These are phyloP conservation scores for Nomada fabriciana DNA, from an alignment of 2,888 invertebrate species.

Conservation along the genomic window DNA sequence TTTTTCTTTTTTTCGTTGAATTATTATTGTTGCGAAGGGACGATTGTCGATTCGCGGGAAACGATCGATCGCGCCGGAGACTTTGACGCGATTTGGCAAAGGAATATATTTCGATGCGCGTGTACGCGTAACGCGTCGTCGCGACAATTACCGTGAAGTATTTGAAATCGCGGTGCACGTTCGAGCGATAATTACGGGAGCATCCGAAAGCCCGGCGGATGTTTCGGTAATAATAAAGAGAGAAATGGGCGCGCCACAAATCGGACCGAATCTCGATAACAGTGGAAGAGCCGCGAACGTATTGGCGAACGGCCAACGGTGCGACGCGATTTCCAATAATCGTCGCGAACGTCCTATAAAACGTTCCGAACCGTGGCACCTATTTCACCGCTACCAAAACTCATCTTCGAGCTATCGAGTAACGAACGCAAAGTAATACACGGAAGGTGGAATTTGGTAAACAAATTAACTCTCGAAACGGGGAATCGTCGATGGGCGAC, in stretches of 20 bases:
- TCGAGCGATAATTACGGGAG: not conserved
- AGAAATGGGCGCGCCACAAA: not conserved
- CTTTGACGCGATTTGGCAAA: not conserved
- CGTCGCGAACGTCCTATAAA: not conserved
- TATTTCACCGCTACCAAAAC: not conserved
- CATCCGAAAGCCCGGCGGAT: not conserved
- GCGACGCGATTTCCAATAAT: conserved; percentile 30
- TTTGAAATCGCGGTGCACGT: not conserved
- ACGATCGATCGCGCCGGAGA: conserved; percentile 4
- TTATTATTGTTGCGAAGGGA: not conserved
- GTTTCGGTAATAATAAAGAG: conserved; percentile 1
- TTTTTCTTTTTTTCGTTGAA: not conserved
- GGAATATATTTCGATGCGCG: not conserved
- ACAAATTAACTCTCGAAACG: not conserved
- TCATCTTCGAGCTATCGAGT: too few species aligned
- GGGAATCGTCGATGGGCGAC: not conserved
- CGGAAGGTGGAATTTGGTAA: not conserved
- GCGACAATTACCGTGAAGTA: not conserved
- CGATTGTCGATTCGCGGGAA: conserved; percentile 27
- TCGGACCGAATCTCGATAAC: conserved; percentile 14
- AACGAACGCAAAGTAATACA: too few species aligned
- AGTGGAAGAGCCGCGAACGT: conserved; percentile 1
- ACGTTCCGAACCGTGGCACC: not conserved
- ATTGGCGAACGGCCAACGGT: conserved; percentile 9
- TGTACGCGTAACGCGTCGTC: not conserved